phyloP scores from a whole-genome alignment of 2,113 vertebrate species.

The Coptodon rendalli region DNA sequence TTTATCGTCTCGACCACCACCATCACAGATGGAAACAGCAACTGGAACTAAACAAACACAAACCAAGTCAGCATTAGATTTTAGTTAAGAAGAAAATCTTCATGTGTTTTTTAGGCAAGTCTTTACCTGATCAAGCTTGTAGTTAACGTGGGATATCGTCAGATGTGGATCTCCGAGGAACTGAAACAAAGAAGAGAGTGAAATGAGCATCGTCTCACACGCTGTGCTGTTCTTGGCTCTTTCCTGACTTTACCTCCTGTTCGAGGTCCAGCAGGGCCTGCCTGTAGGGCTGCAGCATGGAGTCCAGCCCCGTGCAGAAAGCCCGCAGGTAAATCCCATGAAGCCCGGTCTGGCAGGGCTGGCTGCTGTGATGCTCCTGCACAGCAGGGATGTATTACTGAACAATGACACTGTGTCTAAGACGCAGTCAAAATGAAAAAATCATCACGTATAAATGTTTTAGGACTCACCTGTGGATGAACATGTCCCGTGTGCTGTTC shows the following conservation, averaged over 20 bases:
- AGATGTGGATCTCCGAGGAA: conserved; percentile 95
- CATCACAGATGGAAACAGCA: conserved; percentile 97
- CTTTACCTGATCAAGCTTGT: conserved; percentile 92
- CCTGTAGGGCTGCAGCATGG: conserved; percentile 90
- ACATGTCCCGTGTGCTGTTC: conserved; percentile 92
- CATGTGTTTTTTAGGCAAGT: background rate
- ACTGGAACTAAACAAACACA: conserved; percentile 80
- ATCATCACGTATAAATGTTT: background rate
- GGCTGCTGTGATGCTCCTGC: conserved; percentile 85
- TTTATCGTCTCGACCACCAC: conserved; percentile 94
- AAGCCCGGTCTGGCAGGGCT: conserved; percentile 80
- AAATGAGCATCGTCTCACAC: background rate
- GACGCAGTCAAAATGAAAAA: background rate
- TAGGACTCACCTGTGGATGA: conserved; percentile 77
- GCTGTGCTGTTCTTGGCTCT: fast-evolving
- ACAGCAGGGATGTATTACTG: background rate
- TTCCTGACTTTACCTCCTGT: conserved; percentile 78
- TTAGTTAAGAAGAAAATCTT: background rate
- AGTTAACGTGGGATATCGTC: conserved; percentile 93
- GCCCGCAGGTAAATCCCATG: conserved; percentile 93
- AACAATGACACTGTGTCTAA: background rate
- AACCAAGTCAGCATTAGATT: background rate
- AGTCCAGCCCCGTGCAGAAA: conserved; percentile 94
- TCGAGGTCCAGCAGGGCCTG: conserved; percentile 93
- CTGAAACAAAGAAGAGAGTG: conserved; percentile 68